Conservation (phyloP, 2,113 vertebrate genomes). For the Cygnus buccinator region DNA sequence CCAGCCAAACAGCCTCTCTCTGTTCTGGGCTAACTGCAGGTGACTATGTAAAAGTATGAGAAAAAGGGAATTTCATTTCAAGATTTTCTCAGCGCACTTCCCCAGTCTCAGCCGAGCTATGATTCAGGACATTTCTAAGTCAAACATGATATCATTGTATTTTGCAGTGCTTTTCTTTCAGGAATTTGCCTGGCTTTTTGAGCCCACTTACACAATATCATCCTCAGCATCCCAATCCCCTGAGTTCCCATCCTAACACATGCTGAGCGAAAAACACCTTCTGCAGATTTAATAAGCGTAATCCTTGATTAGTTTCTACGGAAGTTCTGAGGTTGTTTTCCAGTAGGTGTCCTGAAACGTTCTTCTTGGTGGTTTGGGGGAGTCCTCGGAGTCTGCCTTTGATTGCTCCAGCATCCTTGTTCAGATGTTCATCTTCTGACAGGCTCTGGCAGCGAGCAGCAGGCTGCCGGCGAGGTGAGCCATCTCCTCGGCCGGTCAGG, state of each 20-base stretch:
- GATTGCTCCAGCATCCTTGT: neutral
- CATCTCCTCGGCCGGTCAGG: neutral
- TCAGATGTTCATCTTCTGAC: neutral
- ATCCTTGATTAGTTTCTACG: neutral
- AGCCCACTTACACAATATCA: neutral
- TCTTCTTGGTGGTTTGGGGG: neutral
- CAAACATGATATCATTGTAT: neutral
- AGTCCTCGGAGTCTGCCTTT: neutral
- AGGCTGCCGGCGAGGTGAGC: neutral
- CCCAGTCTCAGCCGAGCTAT: neutral
- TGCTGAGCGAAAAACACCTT: neutral
- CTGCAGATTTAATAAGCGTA: neutral
- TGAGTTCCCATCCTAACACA: neutral
- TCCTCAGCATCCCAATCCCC: accelerated
- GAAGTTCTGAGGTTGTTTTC: neutral
- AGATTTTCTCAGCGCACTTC: neutral
- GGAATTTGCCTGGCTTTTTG: neutral
- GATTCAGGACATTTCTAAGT: neutral
- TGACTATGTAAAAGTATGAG: neutral
- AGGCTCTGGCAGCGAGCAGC: neutral
- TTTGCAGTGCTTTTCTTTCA: neutral
- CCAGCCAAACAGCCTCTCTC: neutral
- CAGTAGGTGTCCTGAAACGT: neutral
- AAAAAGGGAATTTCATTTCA: neutral
- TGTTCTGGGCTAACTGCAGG: neutral